Percentiles rank a stretch among this genome's conserved stretches.
Evolutionary conservation across 2,888 invertebrate genomes (phyloP).

Genomic region (Trichogramma dendrolimi): DNA sequence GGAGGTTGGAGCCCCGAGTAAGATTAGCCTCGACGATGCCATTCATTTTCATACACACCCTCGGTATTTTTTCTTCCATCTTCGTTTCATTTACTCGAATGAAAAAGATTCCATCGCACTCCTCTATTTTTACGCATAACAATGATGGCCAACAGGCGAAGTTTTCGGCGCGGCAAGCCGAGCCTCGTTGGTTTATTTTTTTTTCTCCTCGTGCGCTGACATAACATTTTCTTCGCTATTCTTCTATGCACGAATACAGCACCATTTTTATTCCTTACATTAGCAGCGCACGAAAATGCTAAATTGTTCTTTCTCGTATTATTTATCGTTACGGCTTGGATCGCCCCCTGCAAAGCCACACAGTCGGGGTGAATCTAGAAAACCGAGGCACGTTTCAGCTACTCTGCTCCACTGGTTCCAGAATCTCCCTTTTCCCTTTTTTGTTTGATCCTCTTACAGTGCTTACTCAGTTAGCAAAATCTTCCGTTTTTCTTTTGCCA

Average conservation of each 20-base stretch:
- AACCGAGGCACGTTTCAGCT: conserved; percentile 31
- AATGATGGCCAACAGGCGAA: conserved; percentile 33
- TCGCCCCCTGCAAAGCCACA: conserved; percentile 17
- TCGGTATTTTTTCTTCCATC: conserved; percentile 31
- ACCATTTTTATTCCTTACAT: conserved; percentile 16
- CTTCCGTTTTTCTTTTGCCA: conserved; percentile 21
- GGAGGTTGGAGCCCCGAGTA: not conserved
- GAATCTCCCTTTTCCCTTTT: conserved; percentile 24
- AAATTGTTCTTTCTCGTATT: conserved; percentile 28
- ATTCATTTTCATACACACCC: conserved; percentile 37
- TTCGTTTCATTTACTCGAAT: conserved; percentile 39
- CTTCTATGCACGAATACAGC: conserved; percentile 10
- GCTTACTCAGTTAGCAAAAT: conserved; percentile 35
- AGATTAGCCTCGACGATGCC: conserved; percentile 25
- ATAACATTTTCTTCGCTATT: not conserved
- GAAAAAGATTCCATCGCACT: conserved; percentile 38
- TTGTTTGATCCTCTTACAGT: conserved; percentile 29
- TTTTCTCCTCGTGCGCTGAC: conserved; percentile 7
- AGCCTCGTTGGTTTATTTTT: conserved; percentile 1
- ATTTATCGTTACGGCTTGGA: conserved; percentile 35
- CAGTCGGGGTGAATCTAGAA: conserved; percentile 31
- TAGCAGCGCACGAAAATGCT: conserved; percentile 16
- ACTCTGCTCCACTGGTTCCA: conserved; percentile 35
- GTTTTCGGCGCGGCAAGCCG: conserved; percentile 3
- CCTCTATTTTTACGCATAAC: conserved; percentile 36